Base-by-base conservation (phyloP, 2,888 invertebrate species). In the Plagiodera versicolora region DNA sequence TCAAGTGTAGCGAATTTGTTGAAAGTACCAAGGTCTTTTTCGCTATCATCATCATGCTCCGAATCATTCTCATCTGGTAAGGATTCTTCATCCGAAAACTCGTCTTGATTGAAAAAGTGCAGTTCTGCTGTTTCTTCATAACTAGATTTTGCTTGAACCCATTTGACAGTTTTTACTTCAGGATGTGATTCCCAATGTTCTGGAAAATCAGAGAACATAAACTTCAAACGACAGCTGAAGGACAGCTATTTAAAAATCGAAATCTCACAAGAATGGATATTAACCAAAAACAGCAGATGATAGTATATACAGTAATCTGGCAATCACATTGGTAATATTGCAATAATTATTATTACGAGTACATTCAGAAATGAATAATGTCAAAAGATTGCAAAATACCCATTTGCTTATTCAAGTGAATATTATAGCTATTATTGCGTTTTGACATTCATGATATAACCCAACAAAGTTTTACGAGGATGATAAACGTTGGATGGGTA, bases 121-220 rank as follows among this genome's bases (percentile, higher is more conserved):
- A 47, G 20, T 39, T 55, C 51, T 19, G 8, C 58, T 17, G 54
- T 65, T 11, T 73, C 73, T 5, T 76, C 72, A 35, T 69, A 72
- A 18, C 69, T 70, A 0, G 81, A 81, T 30, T 82, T 75, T 0
- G 89, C 89, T 79, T 90, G 89, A 55, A 90, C 87, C 87, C 87
- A 87, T 64, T 83, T 83, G 0, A 91, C 83, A 67, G 83, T 84
- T 67, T 85, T 84, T 0, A 89, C 77, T 62, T 89, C 88, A 0
- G 85, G 82, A 75, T 88, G 87, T 0, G 68, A 77, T 66, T 83
- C 82, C 84, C 87, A 89, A 67, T 81, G 80, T 50, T 83, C 90
- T 90, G 11, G 69, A 75, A 67, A 39, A 24, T 24, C 24, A 24
- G 24, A 6, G 24, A 24, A 24, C 3, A 24, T 24, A 24, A 24